phyloP scores from a whole-genome alignment of 2,797 vertebrate species.

The Dallia pectoralis region DNA sequence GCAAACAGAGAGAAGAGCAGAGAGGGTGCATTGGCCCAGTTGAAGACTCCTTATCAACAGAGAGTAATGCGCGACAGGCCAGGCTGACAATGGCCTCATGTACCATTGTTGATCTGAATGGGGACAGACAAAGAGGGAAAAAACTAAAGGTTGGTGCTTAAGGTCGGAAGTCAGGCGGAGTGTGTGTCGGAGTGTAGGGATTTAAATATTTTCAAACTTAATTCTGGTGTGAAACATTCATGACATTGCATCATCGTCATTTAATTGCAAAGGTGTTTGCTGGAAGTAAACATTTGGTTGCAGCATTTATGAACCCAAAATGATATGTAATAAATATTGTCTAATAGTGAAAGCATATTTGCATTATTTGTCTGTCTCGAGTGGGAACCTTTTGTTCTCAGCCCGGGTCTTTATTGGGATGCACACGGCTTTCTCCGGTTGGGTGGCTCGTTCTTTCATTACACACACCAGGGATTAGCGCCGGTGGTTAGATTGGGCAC shows the following conservation, averaged over 20 bases:
- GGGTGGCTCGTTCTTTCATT: no score
- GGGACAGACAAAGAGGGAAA: conserved; percentile 26
- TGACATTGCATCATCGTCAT: background rate
- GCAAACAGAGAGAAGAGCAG: conserved; percentile 14
- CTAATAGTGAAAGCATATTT: background rate
- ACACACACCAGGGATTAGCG: no score
- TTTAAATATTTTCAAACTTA: conserved; percentile 20
- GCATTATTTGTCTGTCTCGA: background rate
- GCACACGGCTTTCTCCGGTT: no score
- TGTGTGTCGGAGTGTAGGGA: conserved; percentile 11
- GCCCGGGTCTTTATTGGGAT: no score
- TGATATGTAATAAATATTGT: background rate
- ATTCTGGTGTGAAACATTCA: background rate
- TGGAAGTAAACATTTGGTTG: background rate
- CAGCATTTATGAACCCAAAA: background rate
- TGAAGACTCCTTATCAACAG: conserved; percentile 59
- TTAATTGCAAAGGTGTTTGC: background rate
- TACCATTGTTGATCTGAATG: conserved; percentile 36
- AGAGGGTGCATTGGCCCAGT: conserved; percentile 3
- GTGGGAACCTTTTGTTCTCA: no score
- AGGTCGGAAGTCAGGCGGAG: background rate
- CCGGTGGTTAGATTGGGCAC: no score
- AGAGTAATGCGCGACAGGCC: conserved; percentile 42
- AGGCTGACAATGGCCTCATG: conserved; percentile 40
- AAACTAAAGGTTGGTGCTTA: conserved; percentile 23